Evolutionary conservation across 2,888 invertebrate genomes (phyloP), one percentile per base, ranked within the genome.

Genomic region (Tuta absoluta): DNA sequence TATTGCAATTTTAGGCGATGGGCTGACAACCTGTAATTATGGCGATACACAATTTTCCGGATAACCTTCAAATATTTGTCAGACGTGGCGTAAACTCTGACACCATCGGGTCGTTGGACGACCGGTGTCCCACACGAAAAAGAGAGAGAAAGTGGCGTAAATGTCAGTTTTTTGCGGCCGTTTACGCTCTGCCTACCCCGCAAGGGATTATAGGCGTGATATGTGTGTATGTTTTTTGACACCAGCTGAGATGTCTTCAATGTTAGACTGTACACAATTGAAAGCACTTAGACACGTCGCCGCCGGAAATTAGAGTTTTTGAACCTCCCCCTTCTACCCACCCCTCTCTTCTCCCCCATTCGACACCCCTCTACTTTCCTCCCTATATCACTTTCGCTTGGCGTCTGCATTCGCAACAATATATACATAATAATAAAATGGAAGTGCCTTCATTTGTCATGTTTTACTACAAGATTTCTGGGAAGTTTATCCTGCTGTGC

Each of bases 281-380:
- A 37, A 45, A 57, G 51, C 64, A 59, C 38, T 57, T 58, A 63
- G 57, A 63, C 63, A 59, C 62, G 37, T 62, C 45, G 62, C 53
- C 62, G 62, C 51, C 62, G 62, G 62, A 62, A 62, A 62, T 62
- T 62, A 62, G 51, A 51, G 53, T 62, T 62, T 60, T 53, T 62
- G 53, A 62, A 53, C 53, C 37, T 12, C 62, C 11, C 33, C 28
- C 48, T 1, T 1, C 59, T 8, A 23, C 23, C 12, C 45, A 10
- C 45, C 59, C 23, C 49, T 28, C 17, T 19, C 24, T 3, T 49
- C 4, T 33, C 14, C 24, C 21, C 4, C 61, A 14, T 59, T 59
- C 24, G 33, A 8, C 8, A 8, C 14, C 45, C 23, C 24, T 17
- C 60, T 45, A 17, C 2, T 19, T 8, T 28, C 28, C 56, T 33